Conservation (phyloP, 2,797 vertebrate genomes). For the Sebastes vulpes region DNA sequence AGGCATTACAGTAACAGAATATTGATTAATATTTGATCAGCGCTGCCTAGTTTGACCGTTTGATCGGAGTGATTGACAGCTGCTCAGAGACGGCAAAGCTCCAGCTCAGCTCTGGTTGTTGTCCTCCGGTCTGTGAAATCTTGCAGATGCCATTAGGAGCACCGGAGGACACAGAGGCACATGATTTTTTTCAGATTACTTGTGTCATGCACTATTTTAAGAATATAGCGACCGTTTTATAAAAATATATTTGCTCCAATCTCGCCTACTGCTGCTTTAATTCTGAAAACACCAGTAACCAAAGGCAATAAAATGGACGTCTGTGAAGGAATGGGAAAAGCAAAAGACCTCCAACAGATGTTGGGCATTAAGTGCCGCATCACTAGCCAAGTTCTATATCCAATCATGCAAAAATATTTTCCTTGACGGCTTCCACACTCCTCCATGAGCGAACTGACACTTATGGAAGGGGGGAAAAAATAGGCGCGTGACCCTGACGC, state of each 20-base stretch:
- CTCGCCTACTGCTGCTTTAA: not conserved
- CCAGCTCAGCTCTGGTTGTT: accelerated
- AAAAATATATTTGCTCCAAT: no score
- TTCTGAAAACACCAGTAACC: conserved; percentile 40
- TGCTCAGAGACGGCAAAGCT: no score
- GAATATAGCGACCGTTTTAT: accelerated
- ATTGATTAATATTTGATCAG: no score
- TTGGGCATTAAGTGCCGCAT: conserved; percentile 55
- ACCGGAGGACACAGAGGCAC: no score
- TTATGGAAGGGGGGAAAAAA: conserved; percentile 31
- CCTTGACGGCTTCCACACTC: conserved; percentile 56
- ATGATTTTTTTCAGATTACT: no score
- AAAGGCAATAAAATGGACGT: conserved; percentile 43
- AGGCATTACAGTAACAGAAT: no score
- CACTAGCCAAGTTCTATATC: conserved; percentile 61
- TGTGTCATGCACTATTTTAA: accelerated
- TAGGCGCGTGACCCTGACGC: conserved; percentile 45
- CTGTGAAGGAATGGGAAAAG: conserved; percentile 46
- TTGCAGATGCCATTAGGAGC: no score
- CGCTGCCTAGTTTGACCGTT: no score
- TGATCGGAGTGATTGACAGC: no score
- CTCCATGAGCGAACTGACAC: conserved; percentile 45
- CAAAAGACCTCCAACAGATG: conserved; percentile 65
- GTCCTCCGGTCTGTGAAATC: no score
- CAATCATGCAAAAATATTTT: conserved; percentile 64